Evolutionary conservation across 2,888 invertebrate genomes (phyloP).

Genomic region (Therioaphis trifolii): DNA sequence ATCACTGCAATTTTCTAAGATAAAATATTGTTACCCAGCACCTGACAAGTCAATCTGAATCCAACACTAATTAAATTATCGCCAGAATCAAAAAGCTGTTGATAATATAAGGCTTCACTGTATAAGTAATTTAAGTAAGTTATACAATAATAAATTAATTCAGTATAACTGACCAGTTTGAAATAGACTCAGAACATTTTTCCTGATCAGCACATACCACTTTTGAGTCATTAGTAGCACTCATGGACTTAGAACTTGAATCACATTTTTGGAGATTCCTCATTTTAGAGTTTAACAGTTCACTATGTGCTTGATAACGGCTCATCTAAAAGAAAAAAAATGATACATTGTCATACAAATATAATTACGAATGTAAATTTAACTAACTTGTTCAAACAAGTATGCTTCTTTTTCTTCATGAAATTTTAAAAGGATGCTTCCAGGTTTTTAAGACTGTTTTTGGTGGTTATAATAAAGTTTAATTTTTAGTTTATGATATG

Average conservation of each 20-base stretch:
- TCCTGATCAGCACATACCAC: constrained; percentile 50
- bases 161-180: constrained; percentile 79
- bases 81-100: constrained; percentile 31
- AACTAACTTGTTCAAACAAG: constrained; percentile 85
- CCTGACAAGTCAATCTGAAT: constrained; percentile 47
- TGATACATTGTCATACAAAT: neutral
- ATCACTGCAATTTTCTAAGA: constrained; percentile 57
- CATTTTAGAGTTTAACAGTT: constrained; percentile 79
- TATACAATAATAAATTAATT: constrained; percentile 76
- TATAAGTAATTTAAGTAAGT: constrained; percentile 65
- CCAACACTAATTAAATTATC: constrained; percentile 53
- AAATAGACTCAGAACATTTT: constrained; percentile 65
- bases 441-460: constrained; percentile 79
- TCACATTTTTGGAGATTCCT: constrained; percentile 72
- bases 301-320: constrained; percentile 84
- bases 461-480: constrained; percentile 82
- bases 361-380: neutral
- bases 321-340: constrained; percentile 74
- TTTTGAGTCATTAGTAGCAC: constrained; percentile 62
- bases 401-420: constrained; percentile 92
- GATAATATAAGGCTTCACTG: neutral
- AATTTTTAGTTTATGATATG: constrained; percentile 83
- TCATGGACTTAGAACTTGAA: constrained; percentile 47
- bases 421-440: constrained; percentile 83
- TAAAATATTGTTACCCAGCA: constrained; percentile 52